These are phyloP conservation scores for Gila orcuttii DNA, from an alignment of 2,113 vertebrate genomes.

Conservation along the genomic window DNA sequence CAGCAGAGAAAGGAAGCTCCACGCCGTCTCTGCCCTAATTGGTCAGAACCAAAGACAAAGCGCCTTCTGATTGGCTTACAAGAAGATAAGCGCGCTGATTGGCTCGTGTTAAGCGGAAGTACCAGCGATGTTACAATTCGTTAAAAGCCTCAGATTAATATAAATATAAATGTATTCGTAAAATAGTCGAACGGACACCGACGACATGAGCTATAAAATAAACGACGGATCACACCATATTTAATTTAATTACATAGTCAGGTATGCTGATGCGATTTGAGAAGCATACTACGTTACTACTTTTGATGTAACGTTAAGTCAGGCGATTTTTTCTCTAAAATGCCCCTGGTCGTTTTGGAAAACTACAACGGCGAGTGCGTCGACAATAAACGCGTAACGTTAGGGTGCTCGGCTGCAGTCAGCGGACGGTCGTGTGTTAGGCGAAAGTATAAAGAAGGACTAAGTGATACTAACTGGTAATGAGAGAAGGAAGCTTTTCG, in stretches of 20 bases:
- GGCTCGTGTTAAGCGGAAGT: slow-evolving; percentile 5
- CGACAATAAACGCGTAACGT: too few species aligned
- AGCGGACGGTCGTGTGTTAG: too few species aligned
- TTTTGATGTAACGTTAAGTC: not conserved
- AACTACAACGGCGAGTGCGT: too few species aligned
- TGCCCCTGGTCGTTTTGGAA: too few species aligned
- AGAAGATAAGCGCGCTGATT: not conserved
- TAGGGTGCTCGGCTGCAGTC: too few species aligned
- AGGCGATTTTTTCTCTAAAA: not conserved
- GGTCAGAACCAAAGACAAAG: not conserved
- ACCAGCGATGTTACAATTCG: not conserved
- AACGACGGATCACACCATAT: not conserved
- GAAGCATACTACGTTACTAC: not conserved
- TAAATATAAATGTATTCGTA: not conserved
- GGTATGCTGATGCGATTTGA: not conserved
- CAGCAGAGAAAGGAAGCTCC: slow-evolving; percentile 25
- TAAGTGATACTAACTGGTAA: too few species aligned
- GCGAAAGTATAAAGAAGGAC: too few species aligned
- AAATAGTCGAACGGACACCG: not conserved
- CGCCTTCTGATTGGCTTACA: not conserved
- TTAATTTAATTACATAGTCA: not conserved
- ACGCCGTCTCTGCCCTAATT: slow-evolving; percentile 2
- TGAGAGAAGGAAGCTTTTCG: too few species aligned
- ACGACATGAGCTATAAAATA: not conserved
- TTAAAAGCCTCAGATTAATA: slow-evolving; percentile 4